Percentiles rank a stretch among this genome's conserved stretches.
phyloP scores from a whole-genome alignment of 2,797 vertebrate genomes.

The Pipistrellus kuhlii region DNA sequence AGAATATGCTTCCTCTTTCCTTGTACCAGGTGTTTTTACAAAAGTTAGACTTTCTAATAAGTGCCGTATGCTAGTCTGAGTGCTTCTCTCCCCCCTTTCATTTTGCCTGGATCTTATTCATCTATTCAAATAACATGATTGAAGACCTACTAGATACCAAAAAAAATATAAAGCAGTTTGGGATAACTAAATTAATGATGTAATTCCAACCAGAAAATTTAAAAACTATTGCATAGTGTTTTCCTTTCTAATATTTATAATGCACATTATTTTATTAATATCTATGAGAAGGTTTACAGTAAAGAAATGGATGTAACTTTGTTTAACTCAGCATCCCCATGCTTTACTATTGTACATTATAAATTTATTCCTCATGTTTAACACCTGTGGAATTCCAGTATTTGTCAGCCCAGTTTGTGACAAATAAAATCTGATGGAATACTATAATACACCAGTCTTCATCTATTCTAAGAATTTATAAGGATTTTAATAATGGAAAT shows the following conservation, averaged over 20 bases:
- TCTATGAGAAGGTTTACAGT: not conserved
- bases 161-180: not conserved
- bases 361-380: not conserved
- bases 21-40: not conserved
- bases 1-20: not conserved
- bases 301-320: not conserved
- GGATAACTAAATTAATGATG: not conserved
- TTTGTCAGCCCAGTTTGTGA: not conserved
- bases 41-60: not conserved
- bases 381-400: not conserved
- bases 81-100: not conserved
- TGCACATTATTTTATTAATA: not conserved
- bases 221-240: not conserved
- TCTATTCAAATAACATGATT: not conserved
- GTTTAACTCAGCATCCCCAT: not conserved
- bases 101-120: not conserved
- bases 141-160: not conserved
- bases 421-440: not conserved
- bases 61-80: not conserved
- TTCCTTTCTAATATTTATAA: not conserved
- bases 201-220: not conserved
- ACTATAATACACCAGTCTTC: not conserved
- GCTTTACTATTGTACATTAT: constrained; percentile 3
- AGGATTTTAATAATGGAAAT: not conserved
- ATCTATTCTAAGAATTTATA: not conserved